Percentiles rank a stretch among this genome's conserved stretches.
These are phyloP conservation scores for Neodontobutis hainanensis DNA, from an alignment of 2,113 vertebrate species.

Conservation along the genomic window DNA sequence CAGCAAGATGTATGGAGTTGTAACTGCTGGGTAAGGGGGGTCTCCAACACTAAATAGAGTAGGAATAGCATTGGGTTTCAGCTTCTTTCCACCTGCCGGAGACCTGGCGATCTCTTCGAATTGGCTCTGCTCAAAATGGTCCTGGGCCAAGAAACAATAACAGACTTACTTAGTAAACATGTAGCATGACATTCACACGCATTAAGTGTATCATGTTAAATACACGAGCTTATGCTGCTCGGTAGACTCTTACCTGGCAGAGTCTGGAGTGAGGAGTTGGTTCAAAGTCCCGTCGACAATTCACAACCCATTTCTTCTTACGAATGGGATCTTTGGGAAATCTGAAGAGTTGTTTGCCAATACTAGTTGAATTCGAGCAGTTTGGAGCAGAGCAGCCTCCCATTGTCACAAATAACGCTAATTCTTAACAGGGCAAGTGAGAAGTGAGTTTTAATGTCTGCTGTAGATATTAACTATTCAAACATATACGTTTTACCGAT, in stretches of 20 bases:
- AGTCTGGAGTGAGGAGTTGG: conserved; percentile 83
- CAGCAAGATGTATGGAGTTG: conserved; percentile 57
- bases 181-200: too few species aligned
- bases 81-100: conserved; percentile 80
- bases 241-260: conserved; percentile 72
- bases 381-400: conserved; percentile 83
- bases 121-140: conserved; percentile 82
- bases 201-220: neutral
- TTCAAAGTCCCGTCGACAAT: conserved; percentile 80
- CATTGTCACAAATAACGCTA: conserved; percentile 55
- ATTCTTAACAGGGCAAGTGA: conserved; percentile 27
- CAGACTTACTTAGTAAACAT: neutral
- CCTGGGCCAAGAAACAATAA: conserved; percentile 53
- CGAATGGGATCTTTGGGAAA: conserved; percentile 81
- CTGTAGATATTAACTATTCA: neutral
- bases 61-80: conserved; percentile 82
- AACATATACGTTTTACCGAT: conserved; percentile 25
- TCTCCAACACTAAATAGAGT: conserved; percentile 77
- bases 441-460: conserved; percentile 24
- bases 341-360: conserved; percentile 81
- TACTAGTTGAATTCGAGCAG: conserved; percentile 82
- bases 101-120: conserved; percentile 83
- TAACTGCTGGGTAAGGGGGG: conserved; percentile 70
- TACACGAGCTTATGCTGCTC: neutral
- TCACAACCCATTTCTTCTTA: conserved; percentile 81